Percentiles rank a stretch among this genome's conserved stretches.
phyloP scores from a whole-genome alignment of 23 tunicate genomes.

The Trididemnum nubilum region DNA sequence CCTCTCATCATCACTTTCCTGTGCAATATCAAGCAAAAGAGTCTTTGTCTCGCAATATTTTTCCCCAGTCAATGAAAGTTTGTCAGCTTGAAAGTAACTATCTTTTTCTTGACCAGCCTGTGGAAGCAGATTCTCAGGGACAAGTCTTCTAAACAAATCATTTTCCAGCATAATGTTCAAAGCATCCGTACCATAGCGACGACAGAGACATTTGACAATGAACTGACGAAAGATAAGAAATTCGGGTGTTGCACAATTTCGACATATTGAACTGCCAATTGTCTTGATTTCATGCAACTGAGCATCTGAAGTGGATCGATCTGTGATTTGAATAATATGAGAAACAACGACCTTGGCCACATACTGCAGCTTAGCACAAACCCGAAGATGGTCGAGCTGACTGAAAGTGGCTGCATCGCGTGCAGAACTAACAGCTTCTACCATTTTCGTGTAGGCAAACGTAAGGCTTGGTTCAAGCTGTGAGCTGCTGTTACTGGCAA shows the following conservation, averaged over 20 bases:
- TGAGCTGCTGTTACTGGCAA: not conserved
- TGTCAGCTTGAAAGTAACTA: conserved; percentile 10
- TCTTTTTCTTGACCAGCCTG: not conserved
- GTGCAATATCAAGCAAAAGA: conserved; percentile 5
- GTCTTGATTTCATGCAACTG: not conserved
- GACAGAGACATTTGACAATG: conserved; percentile 35
- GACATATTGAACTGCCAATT: not conserved
- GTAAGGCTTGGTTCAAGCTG: not conserved
- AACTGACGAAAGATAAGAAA: not conserved
- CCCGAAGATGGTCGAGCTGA: conserved; percentile 43
- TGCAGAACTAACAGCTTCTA: not conserved
- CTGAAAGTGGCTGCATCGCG: not conserved
- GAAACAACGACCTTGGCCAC: conserved; percentile 23
- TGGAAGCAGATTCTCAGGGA: conserved; percentile 34
- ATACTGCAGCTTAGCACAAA: conserved; percentile 28
- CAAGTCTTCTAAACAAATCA: conserved; percentile 4
- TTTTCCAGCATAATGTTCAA: conserved; percentile 31
- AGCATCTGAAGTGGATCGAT: not conserved
- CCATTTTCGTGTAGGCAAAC: not conserved
- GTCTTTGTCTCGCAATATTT: conserved; percentile 16
- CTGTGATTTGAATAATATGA: not conserved
- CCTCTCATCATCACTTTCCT: not conserved
- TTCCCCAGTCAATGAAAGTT: conserved; percentile 27
- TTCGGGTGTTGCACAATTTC: not conserved
- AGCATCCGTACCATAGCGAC: conserved; percentile 37